Percentiles rank a stretch among this genome's conserved stretches.
These are phyloP conservation scores for Sardina pilchardus DNA, from an alignment of 2,113 vertebrate genomes.

Conservation along the genomic window DNA sequence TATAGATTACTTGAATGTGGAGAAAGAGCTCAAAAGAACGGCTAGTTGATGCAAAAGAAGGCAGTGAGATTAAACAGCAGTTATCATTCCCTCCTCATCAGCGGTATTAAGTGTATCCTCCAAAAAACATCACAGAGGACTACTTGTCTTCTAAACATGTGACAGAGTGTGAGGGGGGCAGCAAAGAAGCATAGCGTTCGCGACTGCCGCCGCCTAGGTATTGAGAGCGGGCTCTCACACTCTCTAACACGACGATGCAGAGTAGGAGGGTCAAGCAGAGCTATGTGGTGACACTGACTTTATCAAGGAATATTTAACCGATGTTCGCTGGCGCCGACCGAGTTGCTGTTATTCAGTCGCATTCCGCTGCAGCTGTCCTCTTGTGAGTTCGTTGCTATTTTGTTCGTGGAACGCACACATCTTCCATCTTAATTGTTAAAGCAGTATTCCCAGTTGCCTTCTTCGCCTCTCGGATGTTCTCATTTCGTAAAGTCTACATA, in stretches of 20 bases:
- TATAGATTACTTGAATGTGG: background rate
- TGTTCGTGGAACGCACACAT: conserved; percentile 45
- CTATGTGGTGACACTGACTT: conserved; percentile 52
- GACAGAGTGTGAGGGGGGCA: conserved; percentile 63
- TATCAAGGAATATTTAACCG: conserved; percentile 61
- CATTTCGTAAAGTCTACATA: conserved; percentile 65
- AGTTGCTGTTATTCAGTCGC: conserved; percentile 41
- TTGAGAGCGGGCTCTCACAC: conserved; percentile 47
- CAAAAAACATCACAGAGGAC: conserved; percentile 70
- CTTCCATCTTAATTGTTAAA: conserved; percentile 50
- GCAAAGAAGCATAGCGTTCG: conserved; percentile 49
- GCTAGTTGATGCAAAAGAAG: background rate
- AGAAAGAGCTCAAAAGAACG: background rate
- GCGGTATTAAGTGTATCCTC: conserved; percentile 42
- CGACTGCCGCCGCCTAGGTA: conserved; percentile 52
- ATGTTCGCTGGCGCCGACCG: conserved; percentile 30
- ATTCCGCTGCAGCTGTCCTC: conserved; percentile 56
- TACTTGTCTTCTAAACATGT: conserved; percentile 76
- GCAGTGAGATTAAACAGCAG: background rate
- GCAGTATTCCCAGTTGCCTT: conserved; percentile 35
- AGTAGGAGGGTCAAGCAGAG: conserved; percentile 68
- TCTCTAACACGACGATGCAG: conserved; percentile 54
- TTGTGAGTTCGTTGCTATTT: conserved; percentile 31
- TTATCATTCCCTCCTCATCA: conserved; percentile 42
- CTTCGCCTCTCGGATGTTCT: conserved; percentile 59